A percentile compares a stretch with the other conserved stretches of the same genome.
Conservation (phyloP, 2,113 vertebrate genomes). For the Rhinichthys klamathensis region DNA sequence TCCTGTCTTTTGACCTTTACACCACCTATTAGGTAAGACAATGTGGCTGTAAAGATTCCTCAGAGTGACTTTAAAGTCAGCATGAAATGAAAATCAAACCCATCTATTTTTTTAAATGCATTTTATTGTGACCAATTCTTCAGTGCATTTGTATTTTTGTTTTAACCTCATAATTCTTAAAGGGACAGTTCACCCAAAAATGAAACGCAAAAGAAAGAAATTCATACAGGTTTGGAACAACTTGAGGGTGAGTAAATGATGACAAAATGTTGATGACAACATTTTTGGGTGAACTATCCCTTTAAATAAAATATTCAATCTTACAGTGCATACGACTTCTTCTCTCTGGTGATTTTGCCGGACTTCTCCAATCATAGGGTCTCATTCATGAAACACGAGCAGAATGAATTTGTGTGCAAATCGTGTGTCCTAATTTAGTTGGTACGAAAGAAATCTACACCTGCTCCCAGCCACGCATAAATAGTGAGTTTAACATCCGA, state of each 20-base stretch:
- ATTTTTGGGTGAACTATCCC: too few species aligned
- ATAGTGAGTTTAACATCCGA: too few species aligned
- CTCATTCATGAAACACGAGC: too few species aligned
- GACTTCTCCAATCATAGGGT: not conserved
- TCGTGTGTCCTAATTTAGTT: too few species aligned
- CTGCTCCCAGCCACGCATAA: too few species aligned
- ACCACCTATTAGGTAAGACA: constrained; percentile 21
- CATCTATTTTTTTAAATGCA: not conserved
- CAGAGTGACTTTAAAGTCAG: not conserved
- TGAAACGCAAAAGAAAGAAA: too few species aligned
- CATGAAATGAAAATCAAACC: not conserved
- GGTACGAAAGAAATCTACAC: too few species aligned
- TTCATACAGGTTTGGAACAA: too few species aligned
- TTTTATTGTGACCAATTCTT: not conserved
- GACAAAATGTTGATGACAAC: too few species aligned
- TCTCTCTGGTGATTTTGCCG: not conserved
- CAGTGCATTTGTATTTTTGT: not conserved
- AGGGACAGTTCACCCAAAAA: too few species aligned
- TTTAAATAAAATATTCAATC: not conserved
- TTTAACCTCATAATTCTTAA: not conserved
- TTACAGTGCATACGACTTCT: not conserved
- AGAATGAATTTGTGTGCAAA: too few species aligned
- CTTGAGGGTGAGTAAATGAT: too few species aligned
- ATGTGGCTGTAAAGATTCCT: constrained; percentile 10
- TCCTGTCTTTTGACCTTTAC: constrained; percentile 31